phyloP scores from a whole-genome alignment of 1,140 invertebrate species.

The Episyrphus balteatus region DNA sequence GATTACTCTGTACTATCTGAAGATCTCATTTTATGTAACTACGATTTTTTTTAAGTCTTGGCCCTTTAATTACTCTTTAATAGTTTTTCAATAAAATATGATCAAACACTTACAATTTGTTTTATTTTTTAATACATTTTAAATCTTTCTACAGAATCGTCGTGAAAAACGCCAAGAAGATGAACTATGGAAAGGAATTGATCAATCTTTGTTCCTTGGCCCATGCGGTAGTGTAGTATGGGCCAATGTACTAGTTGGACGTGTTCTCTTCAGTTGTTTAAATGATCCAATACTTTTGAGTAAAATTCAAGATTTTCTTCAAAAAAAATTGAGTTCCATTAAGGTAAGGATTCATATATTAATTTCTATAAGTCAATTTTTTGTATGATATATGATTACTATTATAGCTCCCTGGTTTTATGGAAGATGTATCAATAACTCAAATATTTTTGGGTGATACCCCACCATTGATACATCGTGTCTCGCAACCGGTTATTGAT shows the following conservation, averaged over 20 bases:
- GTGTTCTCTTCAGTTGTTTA: conserved; percentile 69
- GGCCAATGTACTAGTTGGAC: conserved; percentile 64
- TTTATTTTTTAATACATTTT: too few relatives aligned
- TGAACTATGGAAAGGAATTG: conserved; percentile 34
- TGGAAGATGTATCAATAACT: conserved; percentile 69
- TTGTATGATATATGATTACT: not conserved
- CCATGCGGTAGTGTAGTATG: conserved; percentile 43
- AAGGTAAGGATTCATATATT: conserved; percentile 39
- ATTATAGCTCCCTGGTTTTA: conserved; percentile 67
- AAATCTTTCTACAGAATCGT: conserved; percentile 13
- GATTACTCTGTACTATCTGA: too few relatives aligned
- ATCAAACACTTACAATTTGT: too few relatives aligned
- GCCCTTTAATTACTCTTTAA: too few relatives aligned
- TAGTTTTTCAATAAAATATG: too few relatives aligned
- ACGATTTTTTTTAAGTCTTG: too few relatives aligned
- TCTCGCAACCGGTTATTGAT: conserved; percentile 65
- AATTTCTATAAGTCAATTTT: not conserved
- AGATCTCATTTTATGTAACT: too few relatives aligned
- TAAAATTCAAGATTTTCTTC: conserved; percentile 61
- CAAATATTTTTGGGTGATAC: conserved; percentile 65
- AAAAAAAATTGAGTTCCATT: conserved; percentile 76
- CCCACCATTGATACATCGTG: conserved; percentile 63
- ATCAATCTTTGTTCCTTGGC: conserved; percentile 30
- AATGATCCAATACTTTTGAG: conserved; percentile 49
- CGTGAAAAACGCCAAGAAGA: conserved; percentile 28